These are phyloP conservation scores for Protobothrops mucrosquamatus DNA, from an alignment of 2,113 vertebrate genomes.

Conservation along the genomic window DNA sequence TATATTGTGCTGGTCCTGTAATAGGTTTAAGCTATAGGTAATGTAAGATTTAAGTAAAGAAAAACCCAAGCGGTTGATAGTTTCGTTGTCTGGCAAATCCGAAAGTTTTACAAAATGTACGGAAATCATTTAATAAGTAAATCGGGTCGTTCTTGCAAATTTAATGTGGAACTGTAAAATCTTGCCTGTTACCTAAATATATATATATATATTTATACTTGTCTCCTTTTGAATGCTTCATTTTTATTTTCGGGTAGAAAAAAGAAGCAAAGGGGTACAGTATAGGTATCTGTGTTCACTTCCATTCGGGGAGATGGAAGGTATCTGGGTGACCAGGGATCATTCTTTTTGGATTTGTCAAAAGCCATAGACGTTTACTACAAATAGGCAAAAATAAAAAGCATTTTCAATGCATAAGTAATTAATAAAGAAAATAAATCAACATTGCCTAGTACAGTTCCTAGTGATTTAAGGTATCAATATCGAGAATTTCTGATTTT, in stretches of 20 bases:
- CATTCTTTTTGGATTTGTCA: conserved; percentile 42
- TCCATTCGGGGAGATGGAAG: background rate
- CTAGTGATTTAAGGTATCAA: background rate
- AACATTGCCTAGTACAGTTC: background rate
- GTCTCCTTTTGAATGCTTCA: background rate
- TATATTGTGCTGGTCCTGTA: background rate
- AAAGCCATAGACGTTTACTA: conserved; percentile 41
- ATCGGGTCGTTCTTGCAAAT: background rate
- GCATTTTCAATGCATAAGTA: conserved; percentile 20
- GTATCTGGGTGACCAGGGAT: conserved; percentile 5
- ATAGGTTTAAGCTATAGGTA: background rate
- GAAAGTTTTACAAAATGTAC: background rate
- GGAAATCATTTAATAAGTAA: background rate
- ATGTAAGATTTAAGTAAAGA: background rate
- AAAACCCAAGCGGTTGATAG: no score
- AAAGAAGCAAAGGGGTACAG: background rate
- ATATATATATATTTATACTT: background rate
- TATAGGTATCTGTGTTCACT: background rate
- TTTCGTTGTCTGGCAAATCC: background rate
- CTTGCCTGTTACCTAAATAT: background rate
- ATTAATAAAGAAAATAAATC: background rate
- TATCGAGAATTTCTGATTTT: background rate
- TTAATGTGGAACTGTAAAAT: background rate
- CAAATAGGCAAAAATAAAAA: conserved; percentile 40
- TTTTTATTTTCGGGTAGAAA: background rate